Base-by-base conservation (phyloP, 2,888 invertebrate species). In the Gasteruption jaculator region DNA sequence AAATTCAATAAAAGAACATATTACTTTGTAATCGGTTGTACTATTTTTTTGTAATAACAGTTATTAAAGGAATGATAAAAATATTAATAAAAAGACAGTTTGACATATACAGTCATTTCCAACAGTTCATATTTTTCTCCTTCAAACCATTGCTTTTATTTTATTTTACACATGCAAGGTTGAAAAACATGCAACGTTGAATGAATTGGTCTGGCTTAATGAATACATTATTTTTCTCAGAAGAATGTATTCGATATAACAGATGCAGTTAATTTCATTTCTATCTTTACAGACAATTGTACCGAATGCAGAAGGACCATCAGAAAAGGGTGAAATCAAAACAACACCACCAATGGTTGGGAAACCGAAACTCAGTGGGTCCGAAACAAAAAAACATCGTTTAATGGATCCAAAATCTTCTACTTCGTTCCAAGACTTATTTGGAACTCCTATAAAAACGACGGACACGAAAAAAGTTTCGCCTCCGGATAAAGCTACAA, bases 371-470 rank as follows among this genome's bases (percentile, higher is more conserved):
- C 61, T 83, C 20, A 77, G 80, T 43, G 78, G 80, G 33, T 66
- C 54, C 54, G 74, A 68, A 45, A 63, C 31, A 52, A 76, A 53
- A 50, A 74, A 63, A 38, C 67, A 69, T 46, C 61, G 64, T 15
- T 47, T 58, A 21, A 38, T 53, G 1, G 70, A 70, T 11, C 74
- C 74, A 15, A 81, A 77, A 64, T 72, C 74, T 5, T 75, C 71
- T 19, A 79, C 79, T 58, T 79, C 82, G 47, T 91, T 91, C 71
- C 83, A 83, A 34, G 85, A 83, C 56, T 73, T 92, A 29, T 92
- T 92, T 74, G 91, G 91, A 0, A 76, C 85, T 15, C 89, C 91
- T 0, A 83, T 91, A 54, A 89, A 88, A 64, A 82, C 82, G 24
- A 74, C 81, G 3, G 85, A 84, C 48, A 76, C 77, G 19, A 81